Conservation (phyloP, 2,113 vertebrate genomes). For the Prionailurus viverrinus region DNA sequence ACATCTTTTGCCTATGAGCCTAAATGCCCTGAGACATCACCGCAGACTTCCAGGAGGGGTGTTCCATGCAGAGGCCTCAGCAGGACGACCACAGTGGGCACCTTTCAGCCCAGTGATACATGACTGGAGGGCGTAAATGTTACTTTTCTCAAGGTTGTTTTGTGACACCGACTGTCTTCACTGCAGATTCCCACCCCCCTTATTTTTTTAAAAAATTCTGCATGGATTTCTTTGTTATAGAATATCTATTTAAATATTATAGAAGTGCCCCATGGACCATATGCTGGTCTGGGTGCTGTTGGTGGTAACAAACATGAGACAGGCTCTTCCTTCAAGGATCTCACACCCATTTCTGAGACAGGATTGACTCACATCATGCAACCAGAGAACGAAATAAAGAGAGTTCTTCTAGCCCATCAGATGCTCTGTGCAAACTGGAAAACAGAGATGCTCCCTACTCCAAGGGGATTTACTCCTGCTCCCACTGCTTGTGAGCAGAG, state of each 20-base stretch:
- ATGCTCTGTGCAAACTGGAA: background rate
- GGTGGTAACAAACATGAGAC: background rate
- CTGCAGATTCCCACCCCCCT: accelerated
- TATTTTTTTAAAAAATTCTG: background rate
- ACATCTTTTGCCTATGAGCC: background rate
- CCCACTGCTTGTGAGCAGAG: background rate
- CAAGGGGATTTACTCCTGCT: background rate
- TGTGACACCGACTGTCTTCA: background rate
- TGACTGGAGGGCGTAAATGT: background rate
- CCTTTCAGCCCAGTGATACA: background rate
- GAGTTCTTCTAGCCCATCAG: background rate
- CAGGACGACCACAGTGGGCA: background rate
- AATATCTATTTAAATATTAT: background rate
- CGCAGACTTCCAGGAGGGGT: background rate
- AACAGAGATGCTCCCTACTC: background rate
- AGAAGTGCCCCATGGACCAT: background rate
- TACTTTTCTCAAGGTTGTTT: background rate
- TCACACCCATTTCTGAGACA: background rate
- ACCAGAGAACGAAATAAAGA: background rate
- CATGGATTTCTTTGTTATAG: background rate
- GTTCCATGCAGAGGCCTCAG: background rate
- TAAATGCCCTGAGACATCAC: background rate
- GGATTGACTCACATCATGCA: background rate
- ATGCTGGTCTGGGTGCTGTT: background rate
- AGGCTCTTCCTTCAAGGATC: background rate